A percentile compares a stretch with the other conserved stretches of the same genome.
These are phyloP conservation scores for Brachymystax lenok DNA, from an alignment of 2,797 vertebrate genomes.

Conservation along the genomic window DNA sequence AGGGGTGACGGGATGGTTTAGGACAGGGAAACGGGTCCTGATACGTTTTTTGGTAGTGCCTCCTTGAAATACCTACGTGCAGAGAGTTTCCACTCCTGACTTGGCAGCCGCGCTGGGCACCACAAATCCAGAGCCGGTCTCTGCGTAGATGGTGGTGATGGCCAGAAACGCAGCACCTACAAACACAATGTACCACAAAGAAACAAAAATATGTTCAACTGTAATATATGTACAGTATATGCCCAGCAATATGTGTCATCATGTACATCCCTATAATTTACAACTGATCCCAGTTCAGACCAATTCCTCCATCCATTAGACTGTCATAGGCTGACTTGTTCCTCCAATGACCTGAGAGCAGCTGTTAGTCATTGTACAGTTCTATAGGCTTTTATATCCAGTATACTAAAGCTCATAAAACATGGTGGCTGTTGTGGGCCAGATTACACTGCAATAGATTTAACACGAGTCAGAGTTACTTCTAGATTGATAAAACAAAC, in stretches of 20 bases:
- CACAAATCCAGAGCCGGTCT: slow-evolving; percentile 92
- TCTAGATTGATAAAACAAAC: slow-evolving; percentile 13
- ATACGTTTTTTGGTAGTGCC: not conserved
- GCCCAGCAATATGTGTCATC: too few relatives aligned
- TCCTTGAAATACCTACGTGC: slow-evolving; percentile 80
- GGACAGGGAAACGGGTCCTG: not conserved
- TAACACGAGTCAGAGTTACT: not conserved
- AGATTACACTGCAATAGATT: not conserved
- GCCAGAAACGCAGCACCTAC: slow-evolving; percentile 90
- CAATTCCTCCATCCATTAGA: not conserved
- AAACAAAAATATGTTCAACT: too few relatives aligned
- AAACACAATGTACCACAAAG: slow-evolving; percentile 24
- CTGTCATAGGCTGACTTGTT: not conserved
- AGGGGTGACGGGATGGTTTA: not conserved
- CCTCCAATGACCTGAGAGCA: not conserved
- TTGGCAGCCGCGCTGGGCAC: slow-evolving; percentile 91
- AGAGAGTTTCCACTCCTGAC: slow-evolving; percentile 90
- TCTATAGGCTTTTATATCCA: not conserved
- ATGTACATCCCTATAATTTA: not conserved
- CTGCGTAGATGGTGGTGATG: slow-evolving; percentile 92
- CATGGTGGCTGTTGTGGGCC: not conserved
- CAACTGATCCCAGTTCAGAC: not conserved
- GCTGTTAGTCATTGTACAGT: not conserved
- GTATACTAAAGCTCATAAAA: not conserved
- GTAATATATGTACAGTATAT: too few relatives aligned